Evolutionary conservation across 2,113 vertebrate genomes (phyloP), one percentile per base, ranked within the genome.

Genomic region (Seriola rivoliana): DNA sequence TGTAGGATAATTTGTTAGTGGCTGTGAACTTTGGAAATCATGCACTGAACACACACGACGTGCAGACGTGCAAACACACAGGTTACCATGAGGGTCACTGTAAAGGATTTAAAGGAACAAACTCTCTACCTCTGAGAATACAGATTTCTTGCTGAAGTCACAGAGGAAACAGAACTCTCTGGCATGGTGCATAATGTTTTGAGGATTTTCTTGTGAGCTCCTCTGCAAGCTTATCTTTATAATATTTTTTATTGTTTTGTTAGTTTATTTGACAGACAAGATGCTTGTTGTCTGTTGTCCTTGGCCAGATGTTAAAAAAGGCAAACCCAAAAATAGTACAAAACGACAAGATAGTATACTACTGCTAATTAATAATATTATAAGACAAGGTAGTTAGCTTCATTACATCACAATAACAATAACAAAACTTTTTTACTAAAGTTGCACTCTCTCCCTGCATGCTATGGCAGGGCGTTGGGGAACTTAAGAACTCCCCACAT

Each of bases 401-500:
- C 7, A 40, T 14, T 54, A 12, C 4, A 25, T 36, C 6, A 52
- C 19, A 74, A 66, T 58, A 25, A 4, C 12, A 21, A 10, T 6
- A 21, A 1, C 19, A 40, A 38, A 40, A 38, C 7, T 1, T 8
- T 32, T 8, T 11, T 42, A 42, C 40, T 55, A 1, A 13, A 75
- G 44, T 57, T 1, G 8, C 38, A 7, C 17, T 55, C 8, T 13
- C 23, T 50, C 8, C 8, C 13, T 17, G 21, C 10, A 55, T 58
- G 9, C 1, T 38, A 21, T 21, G 67, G 34, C 17, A 17, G 9
- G 5, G 25, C 2, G 13, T 4, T 25, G 1, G 21, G n/a, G 2
- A 60, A 67, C n/a, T 4, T 12, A 17, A 58, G 71, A 88, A 89
- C 72, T 59, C 68, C 83, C 80, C 59, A 65, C 46, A 80, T 89